Evolutionary conservation across 2,888 invertebrate genomes (phyloP).

Genomic region (Halocaridina rubra): DNA sequence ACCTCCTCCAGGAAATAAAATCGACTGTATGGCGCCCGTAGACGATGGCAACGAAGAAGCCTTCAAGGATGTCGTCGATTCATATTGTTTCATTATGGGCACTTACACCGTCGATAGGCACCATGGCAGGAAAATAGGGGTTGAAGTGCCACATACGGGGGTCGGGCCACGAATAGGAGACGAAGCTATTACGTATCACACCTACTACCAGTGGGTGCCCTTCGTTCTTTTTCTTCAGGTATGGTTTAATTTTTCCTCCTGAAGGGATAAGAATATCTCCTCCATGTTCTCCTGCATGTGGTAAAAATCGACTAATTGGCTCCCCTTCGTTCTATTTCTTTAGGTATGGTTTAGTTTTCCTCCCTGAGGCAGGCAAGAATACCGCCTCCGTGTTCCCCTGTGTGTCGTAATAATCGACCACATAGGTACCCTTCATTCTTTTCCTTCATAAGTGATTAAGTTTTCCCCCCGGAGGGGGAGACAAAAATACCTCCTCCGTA

Average conservation of each 20-base stretch:
- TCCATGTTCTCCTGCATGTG: no score
- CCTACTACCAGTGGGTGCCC: conserved; percentile 95
- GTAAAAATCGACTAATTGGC: no score
- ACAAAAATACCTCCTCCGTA: no score
- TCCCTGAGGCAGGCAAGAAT: no score
- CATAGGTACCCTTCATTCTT: no score
- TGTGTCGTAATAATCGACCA: no score
- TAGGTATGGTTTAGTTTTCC: no score
- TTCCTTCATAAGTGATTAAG: no score
- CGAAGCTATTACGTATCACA: conserved; percentile 79
- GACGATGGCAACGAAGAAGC: not conserved
- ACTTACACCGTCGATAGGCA: conserved; percentile 54
- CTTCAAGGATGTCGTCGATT: conserved; percentile 32
- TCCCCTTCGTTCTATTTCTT: no score
- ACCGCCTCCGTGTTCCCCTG: no score
- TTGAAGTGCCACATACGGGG: conserved; percentile 49
- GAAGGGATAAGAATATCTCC: no score
- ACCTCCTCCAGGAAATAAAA: conserved; percentile 31
- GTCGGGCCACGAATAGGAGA: conserved; percentile 32
- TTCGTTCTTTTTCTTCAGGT: conserved; percentile 79
- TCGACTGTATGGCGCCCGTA: conserved; percentile 38
- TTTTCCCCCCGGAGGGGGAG: no score
- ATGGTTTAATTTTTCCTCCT: not conserved
- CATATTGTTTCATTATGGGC: conserved; percentile 59
- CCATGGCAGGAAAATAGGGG: not conserved